These are phyloP conservation scores for Xerus rutilus DNA, from an alignment of 2,797 vertebrate genomes.

Conservation along the genomic window DNA sequence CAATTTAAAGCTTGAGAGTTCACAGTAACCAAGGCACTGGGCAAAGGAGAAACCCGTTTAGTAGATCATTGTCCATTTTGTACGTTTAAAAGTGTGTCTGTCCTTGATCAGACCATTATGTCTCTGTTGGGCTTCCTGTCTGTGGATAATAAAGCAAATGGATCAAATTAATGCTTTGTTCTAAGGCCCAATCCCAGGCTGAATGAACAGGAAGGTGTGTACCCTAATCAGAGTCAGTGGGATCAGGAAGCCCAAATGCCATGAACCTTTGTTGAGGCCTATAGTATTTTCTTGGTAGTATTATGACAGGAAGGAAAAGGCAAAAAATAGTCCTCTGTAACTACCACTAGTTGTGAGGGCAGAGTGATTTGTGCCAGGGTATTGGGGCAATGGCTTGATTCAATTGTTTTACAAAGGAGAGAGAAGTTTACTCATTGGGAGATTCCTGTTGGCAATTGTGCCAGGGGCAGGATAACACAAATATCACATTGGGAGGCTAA, in stretches of 20 bases:
- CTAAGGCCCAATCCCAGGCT: neutral
- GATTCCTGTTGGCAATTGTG: neutral
- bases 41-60: neutral
- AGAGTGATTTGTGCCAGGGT: neutral
- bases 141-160: neutral
- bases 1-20: neutral
- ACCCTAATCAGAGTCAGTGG: neutral
- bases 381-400: neutral
- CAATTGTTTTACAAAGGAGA: neutral
- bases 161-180: neutral
- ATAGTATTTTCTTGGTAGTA: no score
- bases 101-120: neutral
- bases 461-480: neutral
- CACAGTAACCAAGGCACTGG: neutral
- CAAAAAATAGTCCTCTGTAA: neutral
- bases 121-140: neutral
- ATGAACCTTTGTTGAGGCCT: neutral
- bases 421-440: neutral
- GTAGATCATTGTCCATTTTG: slow-evolving; percentile 10
- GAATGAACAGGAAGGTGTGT: neutral
- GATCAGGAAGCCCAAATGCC: neutral
- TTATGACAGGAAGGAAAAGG: no score
- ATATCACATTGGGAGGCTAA: neutral
- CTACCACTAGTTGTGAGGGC: neutral
- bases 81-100: neutral